These are phyloP conservation scores for Synanthedon vespiformis DNA, from an alignment of 2,888 invertebrate species.

Conservation along the genomic window DNA sequence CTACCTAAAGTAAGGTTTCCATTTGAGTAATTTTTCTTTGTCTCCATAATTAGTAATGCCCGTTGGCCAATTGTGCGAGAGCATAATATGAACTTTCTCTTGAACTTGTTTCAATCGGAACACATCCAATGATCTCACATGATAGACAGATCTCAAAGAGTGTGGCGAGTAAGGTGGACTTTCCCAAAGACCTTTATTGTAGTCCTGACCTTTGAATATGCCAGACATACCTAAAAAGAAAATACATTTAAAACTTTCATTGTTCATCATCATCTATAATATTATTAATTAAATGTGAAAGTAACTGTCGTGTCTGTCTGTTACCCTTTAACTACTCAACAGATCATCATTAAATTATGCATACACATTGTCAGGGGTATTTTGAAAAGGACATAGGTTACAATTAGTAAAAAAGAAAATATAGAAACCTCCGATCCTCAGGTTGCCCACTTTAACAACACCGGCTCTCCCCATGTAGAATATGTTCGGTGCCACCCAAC, in stretches of 20 bases:
- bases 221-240: constrained; percentile 79
- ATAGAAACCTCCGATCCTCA: constrained; percentile 81
- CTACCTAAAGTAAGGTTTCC: constrained; percentile 86
- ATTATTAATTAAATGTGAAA: too few species aligned
- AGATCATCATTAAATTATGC: too few species aligned
- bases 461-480: constrained; percentile 95
- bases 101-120: constrained; percentile 88
- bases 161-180: constrained; percentile 84
- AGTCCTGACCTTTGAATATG: constrained; percentile 90
- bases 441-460: constrained; percentile 84
- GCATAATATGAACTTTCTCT: constrained; percentile 82
- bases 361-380: too few species aligned
- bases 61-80: constrained; percentile 98
- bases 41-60: constrained; percentile 91
- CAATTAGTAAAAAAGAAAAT: too few species aligned
- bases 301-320: too few species aligned
- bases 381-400: too few species aligned
- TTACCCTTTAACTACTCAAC: too few species aligned
- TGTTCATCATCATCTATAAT: too few species aligned
- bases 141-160: constrained; percentile 90
- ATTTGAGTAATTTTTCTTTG: constrained; percentile 74
- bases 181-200: constrained; percentile 88
- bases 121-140: constrained; percentile 80
- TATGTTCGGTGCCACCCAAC: constrained; percentile 99
- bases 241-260: too few species aligned